These are phyloP conservation scores for Petrocephalus schoutedeni DNA, from an alignment of 2,797 vertebrate genomes.

Conservation along the genomic window DNA sequence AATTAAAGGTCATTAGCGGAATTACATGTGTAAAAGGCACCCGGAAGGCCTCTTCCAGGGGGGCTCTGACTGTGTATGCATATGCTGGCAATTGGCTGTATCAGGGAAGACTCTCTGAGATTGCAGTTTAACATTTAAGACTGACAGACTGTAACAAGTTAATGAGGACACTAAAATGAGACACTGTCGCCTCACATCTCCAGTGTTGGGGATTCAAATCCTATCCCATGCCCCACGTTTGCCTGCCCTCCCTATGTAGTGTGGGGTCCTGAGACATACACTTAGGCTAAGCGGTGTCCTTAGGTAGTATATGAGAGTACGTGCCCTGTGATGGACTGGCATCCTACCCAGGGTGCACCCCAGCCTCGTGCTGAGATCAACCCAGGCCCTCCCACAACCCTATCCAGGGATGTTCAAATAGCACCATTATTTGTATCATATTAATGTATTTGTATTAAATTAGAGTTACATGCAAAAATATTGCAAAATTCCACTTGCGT, in stretches of 20 bases:
- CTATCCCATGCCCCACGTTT: too few relatives aligned
- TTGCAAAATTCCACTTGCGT: background rate
- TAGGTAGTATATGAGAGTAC: background rate
- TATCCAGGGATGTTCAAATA: background rate
- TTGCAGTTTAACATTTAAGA: too few relatives aligned
- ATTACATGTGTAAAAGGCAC: background rate
- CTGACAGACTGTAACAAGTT: too few relatives aligned
- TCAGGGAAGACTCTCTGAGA: background rate
- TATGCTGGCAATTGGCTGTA: background rate
- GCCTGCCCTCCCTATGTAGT: too few relatives aligned
- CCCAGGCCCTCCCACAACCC: background rate
- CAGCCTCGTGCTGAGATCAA: background rate
- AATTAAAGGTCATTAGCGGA: slow-evolving; percentile 7
- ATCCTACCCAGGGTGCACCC: background rate
- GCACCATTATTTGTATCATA: background rate
- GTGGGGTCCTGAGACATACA: background rate
- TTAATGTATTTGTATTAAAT: background rate
- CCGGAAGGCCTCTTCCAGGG: background rate
- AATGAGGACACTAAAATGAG: too few relatives aligned
- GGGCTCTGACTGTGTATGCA: background rate
- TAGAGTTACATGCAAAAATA: background rate
- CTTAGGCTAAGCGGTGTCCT: too few relatives aligned
- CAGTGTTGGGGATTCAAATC: too few relatives aligned
- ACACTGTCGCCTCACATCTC: too few relatives aligned
- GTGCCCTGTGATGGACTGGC: too few relatives aligned